Base-by-base conservation (phyloP, 2,797 vertebrate genomes). In the Mormyrus proboscirostris region DNA sequence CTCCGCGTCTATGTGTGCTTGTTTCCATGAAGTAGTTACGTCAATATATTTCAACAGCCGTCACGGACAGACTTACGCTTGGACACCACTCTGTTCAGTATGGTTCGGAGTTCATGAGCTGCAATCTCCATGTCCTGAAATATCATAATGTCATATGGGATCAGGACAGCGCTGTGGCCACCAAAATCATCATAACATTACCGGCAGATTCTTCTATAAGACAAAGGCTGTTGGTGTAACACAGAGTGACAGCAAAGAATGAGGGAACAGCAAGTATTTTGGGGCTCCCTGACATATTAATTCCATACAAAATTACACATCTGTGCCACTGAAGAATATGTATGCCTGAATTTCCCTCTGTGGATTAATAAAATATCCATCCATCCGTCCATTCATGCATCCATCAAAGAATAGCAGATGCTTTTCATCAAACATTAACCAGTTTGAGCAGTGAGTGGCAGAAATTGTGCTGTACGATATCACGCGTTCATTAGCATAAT, bases 61-160 rank as follows among this genome's bases (percentile, higher is more conserved):
- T 16, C 25, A 16, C 1, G 6, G n/a, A 6, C 69, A 0, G 7
- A 90, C 97, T 97, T 95, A 99, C 98, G 94, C 89, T 95, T 96
- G 65, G 94, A 4, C 3, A 96, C 86, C 14, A 98, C 96, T 95
- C 96, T 96, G 96, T 98, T 97, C 86, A 96, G 95, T 90, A 99
- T 97, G 33, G 95, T 98, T 83, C 93, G 95, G 0, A 99, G 96
- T 91, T 97, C 96, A 0, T 91, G 96, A 76, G 95, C 89, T 0
- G 96, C 96, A 90, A 99, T 97, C 95, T 99, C 97, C 96, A 97
- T 96, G 92, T 97, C 97, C 98, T 99, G 92, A 14, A 90, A 91
- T 90, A 89, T 1, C 33, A 88, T 47, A 3, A 41, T 55, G 14
- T 33, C 85, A 55, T 19, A 16, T 29, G 12, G 5, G 25, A 86